Percentiles rank a stretch among this genome's conserved stretches.
Evolutionary conservation across 2,888 invertebrate genomes (phyloP).

Genomic region (Tyria jacobaeae): DNA sequence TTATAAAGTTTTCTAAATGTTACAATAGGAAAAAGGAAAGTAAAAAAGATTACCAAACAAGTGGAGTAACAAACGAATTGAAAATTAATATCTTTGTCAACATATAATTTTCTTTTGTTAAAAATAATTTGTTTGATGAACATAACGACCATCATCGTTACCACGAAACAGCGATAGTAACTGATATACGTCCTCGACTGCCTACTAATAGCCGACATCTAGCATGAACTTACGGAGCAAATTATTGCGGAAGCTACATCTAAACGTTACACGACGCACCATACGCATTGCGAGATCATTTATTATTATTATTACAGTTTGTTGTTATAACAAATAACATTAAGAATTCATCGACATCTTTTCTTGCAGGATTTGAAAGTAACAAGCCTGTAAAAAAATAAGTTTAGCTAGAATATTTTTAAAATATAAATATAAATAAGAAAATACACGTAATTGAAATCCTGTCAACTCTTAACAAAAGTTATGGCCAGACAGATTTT

Average conservation of each 20-base stretch:
- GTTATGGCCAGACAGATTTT: no score
- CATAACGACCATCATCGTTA: not conserved
- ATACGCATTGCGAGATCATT: conserved; percentile 73
- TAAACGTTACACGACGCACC: conserved; percentile 61
- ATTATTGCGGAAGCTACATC: conserved; percentile 55
- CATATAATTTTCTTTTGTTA: not conserved
- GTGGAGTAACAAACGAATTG: not conserved
- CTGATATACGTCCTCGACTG: conserved; percentile 33
- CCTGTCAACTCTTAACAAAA: no score
- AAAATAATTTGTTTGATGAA: no score
- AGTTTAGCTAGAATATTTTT: not conserved
- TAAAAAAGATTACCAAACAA: not conserved
- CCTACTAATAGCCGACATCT: conserved; percentile 37
- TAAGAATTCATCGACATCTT: conserved; percentile 85
- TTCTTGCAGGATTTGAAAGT: conserved; percentile 92
- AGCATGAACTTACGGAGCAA: conserved; percentile 49
- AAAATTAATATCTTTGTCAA: not conserved
- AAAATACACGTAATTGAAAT: no score
- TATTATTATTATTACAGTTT: conserved; percentile 33
- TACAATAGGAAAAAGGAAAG: no score
- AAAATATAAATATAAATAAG: no score
- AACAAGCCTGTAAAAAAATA: conserved; percentile 88
- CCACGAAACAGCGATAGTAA: conserved; percentile 3
- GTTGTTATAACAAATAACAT: conserved; percentile 25
- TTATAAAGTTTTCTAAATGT: no score